phyloP scores from a whole-genome alignment of 1,140 invertebrate species.

The Pogonognathellus flavescens region DNA sequence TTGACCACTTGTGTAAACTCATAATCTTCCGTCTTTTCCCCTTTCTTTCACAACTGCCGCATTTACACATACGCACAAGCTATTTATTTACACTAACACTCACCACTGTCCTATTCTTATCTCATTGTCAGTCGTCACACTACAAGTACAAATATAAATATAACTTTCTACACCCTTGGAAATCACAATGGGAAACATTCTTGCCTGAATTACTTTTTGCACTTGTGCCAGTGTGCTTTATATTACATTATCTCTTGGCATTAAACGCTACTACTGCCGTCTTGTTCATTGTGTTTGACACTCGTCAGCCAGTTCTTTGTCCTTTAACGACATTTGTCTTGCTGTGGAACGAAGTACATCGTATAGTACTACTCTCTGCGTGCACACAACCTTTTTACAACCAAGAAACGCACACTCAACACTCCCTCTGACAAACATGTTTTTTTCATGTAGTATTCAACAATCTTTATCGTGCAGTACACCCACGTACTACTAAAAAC shows the following conservation, averaged over 20 bases:
- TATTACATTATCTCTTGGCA: slow-evolving; percentile 43
- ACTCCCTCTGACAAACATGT: no score
- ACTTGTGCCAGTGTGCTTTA: slow-evolving; percentile 20
- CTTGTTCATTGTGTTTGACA: slow-evolving; percentile 31
- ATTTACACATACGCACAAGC: no score
- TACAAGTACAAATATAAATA: slow-evolving; percentile 13
- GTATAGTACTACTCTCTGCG: neutral
- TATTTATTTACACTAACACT: neutral
- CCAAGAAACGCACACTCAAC: neutral
- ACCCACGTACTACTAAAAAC: no score
- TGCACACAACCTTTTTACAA: neutral
- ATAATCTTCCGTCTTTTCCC: neutral
- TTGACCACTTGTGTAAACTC: no score
- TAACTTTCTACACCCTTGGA: neutral
- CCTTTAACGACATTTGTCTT: neutral
- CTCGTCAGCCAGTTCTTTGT: neutral
- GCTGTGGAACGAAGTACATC: neutral
- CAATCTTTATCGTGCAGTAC: no score
- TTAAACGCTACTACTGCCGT: slow-evolving; percentile 1
- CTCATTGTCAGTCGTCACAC: neutral
- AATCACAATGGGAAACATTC: slow-evolving; percentile 12
- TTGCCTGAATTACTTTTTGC: slow-evolving; percentile 9
- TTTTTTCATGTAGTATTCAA: no score
- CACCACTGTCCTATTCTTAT: neutral
- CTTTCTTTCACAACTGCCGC: neutral